A percentile compares a stretch with the other conserved stretches of the same genome.
phyloP scores from a whole-genome alignment of 2,888 invertebrate species.

The Macropis europaea region DNA sequence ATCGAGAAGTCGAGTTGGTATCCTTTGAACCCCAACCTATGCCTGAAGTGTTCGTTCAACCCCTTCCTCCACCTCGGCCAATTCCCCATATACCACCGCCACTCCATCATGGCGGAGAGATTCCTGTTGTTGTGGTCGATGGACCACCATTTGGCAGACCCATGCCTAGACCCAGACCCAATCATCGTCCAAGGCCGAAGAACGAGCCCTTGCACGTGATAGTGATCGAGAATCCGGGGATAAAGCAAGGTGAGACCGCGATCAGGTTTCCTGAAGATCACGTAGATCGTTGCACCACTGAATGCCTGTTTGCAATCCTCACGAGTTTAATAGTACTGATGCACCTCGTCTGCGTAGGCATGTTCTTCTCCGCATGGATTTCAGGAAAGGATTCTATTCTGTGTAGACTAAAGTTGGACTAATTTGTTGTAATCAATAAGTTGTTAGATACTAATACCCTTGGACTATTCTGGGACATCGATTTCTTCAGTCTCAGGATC shows the following conservation, averaged over 20 bases:
- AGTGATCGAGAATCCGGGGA: conserved; percentile 60
- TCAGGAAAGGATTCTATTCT: too few species aligned
- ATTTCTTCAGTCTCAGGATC: too few species aligned
- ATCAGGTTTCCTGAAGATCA: neutral
- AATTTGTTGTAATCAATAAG: too few species aligned
- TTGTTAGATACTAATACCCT: too few species aligned
- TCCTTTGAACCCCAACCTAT: too few species aligned
- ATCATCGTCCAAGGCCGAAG: conserved; percentile 39
- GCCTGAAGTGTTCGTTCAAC: neutral
- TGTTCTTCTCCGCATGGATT: too few species aligned
- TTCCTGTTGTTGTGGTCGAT: conserved; percentile 51
- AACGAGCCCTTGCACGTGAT: conserved; percentile 60
- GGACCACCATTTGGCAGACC: conserved; percentile 7
- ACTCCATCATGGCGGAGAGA: neutral
- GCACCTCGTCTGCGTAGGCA: too few species aligned
- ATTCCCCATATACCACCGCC: conserved; percentile 2
- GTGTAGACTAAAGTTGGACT: too few species aligned
- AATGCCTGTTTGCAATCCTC: too few species aligned
- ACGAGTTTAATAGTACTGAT: too few species aligned
- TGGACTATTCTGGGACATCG: too few species aligned
- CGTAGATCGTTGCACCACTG: neutral
- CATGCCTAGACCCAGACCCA: conserved; percentile 3
- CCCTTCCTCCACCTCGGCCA: neutral
- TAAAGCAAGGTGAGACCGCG: conserved; percentile 50
- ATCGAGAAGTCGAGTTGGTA: too few species aligned